Conservation (phyloP, 2,797 vertebrate species). For the Poecilia gillii region DNA sequence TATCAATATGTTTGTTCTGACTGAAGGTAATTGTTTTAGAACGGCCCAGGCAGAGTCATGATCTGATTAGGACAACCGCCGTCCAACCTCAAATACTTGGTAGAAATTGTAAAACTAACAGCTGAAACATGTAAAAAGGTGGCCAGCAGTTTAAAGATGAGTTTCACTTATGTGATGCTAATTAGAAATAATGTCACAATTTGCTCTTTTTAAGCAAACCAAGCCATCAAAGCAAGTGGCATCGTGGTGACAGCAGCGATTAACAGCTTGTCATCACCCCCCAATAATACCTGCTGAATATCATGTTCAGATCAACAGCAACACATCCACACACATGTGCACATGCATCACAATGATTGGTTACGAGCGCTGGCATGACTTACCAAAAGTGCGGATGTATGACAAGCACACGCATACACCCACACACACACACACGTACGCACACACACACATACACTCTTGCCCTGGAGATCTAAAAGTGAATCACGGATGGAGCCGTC, state of each 20-base stretch:
- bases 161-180: not conserved
- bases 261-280: slow-evolving; percentile 14
- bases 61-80: not conserved
- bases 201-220: slow-evolving; percentile 8
- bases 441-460: slow-evolving; percentile 20
- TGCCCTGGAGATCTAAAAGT: slow-evolving; percentile 31
- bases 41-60: not conserved
- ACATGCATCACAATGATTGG: not conserved
- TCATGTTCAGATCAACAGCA: slow-evolving; percentile 14
- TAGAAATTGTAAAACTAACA: not conserved
- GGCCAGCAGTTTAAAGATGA: not conserved
- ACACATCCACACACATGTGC: not conserved
- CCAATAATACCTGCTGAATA: slow-evolving; percentile 17
- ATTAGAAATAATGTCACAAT: not conserved
- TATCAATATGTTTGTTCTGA: not conserved
- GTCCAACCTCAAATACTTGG: not conserved
- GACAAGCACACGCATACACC: not conserved
- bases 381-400: not conserved
- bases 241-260: slow-evolving; percentile 19
- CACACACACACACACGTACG: slow-evolving; percentile 1
- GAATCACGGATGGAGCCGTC: slow-evolving; percentile 46
- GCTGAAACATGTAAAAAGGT: not conserved
- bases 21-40: not conserved
- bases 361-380: not conserved
- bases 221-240: slow-evolving; percentile 2